Percentiles rank a stretch among this genome's conserved stretches.
These are phyloP conservation scores for Diarsia mendica DNA, from an alignment of 2,888 invertebrate genomes.

Conservation along the genomic window DNA sequence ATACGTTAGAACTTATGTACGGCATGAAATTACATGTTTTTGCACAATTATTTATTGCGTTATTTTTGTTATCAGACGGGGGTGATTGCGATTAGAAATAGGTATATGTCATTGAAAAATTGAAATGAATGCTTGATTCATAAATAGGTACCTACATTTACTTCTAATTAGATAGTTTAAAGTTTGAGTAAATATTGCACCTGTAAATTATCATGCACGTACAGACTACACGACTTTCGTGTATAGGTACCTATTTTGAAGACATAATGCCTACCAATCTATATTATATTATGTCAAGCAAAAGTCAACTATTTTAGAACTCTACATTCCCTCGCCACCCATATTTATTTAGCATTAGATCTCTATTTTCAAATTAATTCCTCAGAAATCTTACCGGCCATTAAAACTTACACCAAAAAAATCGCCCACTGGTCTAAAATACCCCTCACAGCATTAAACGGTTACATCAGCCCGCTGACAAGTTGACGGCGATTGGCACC, in stretches of 20 bases:
- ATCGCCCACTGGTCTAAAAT: conserved; percentile 33
- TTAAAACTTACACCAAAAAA: not conserved
- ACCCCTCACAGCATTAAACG: conserved; percentile 46
- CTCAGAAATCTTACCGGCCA: too few species aligned
- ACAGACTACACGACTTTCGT: not conserved
- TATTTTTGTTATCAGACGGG: not conserved
- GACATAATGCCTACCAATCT: too few species aligned
- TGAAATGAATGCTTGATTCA: not conserved
- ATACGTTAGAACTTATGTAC: conserved; percentile 18
- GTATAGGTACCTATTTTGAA: too few species aligned
- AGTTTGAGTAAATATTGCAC: not conserved
- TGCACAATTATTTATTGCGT: conserved; percentile 22
- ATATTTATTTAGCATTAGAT: too few species aligned
- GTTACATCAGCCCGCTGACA: conserved; percentile 75
- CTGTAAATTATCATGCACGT: not conserved
- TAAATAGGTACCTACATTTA: not conserved
- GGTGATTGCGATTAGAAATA: not conserved
- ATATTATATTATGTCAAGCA: too few species aligned
- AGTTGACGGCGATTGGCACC: conserved; percentile 79
- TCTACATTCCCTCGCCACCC: too few species aligned
- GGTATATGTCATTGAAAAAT: not conserved
- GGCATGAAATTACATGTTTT: conserved; percentile 5
- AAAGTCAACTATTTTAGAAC: too few species aligned
- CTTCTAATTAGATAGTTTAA: not conserved
- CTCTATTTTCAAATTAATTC: too few species aligned